Evolutionary conservation across 2,888 invertebrate genomes (phyloP).

Genomic region (Chrysotoxum bicinctum): DNA sequence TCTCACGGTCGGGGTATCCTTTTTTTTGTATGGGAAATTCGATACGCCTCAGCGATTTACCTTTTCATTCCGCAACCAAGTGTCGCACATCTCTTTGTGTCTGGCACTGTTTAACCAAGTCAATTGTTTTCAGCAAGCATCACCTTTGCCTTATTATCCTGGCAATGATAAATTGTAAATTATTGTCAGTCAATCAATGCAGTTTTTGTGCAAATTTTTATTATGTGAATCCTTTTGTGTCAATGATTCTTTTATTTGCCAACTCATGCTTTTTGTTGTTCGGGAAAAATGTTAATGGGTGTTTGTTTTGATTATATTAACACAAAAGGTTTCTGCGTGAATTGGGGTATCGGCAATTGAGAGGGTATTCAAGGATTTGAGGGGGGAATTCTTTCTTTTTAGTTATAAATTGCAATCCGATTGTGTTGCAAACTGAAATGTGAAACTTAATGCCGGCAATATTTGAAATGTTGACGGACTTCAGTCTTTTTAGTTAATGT

Average conservation of each 20-base stretch:
- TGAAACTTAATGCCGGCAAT: no score
- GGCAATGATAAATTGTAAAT: conserved; percentile 61
- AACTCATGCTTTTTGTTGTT: conserved; percentile 26
- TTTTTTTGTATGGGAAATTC: conserved; percentile 36
- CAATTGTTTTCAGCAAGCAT: conserved; percentile 43
- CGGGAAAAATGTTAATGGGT: conserved; percentile 56
- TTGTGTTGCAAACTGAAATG: background rate
- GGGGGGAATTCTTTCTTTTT: background rate
- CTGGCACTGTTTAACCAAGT: conserved; percentile 30
- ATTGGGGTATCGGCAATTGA: background rate
- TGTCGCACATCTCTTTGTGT: conserved; percentile 49
- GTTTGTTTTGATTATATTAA: conserved; percentile 71
- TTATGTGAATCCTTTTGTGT: conserved; percentile 59
- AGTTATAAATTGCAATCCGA: background rate
- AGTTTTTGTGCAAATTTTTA: conserved; percentile 67
- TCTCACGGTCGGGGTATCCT: background rate
- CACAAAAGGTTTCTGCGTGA: conserved; percentile 10
- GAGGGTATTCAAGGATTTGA: background rate
- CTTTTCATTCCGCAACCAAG: conserved; percentile 23
- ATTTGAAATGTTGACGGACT: no score
- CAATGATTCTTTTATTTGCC: conserved; percentile 5
- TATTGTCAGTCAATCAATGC: conserved; percentile 66
- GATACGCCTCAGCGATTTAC: conserved; percentile 69
- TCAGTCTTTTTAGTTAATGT: no score
- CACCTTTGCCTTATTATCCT: conserved; percentile 60